These are phyloP conservation scores for Enteromius treurensis DNA, from an alignment of 2,797 vertebrate species.

Conservation along the genomic window DNA sequence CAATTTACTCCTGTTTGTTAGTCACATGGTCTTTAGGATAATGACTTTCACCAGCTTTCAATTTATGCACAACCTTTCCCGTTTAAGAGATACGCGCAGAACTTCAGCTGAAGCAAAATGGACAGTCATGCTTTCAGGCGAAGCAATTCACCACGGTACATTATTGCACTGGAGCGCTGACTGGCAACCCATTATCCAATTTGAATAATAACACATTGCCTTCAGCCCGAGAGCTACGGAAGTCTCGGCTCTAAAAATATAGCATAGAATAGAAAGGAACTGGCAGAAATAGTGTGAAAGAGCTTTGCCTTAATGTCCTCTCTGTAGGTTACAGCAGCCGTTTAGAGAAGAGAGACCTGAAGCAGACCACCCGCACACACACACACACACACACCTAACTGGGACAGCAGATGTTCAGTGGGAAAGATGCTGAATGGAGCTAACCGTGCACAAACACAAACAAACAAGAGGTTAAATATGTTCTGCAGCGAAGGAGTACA, in stretches of 20 bases:
- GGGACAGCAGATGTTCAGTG: constrained; percentile 67
- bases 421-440: constrained; percentile 55
- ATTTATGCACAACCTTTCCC: constrained; percentile 13
- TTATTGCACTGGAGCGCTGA: constrained; percentile 39
- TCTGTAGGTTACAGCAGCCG: constrained; percentile 67
- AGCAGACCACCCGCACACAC: constrained; percentile 55
- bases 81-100: constrained; percentile 19
- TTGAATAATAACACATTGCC: constrained; percentile 59
- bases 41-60: constrained; percentile 6
- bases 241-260: constrained; percentile 34
- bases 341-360: constrained; percentile 58
- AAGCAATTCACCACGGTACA: constrained; percentile 46
- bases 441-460: constrained; percentile 37
- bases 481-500: not conserved
- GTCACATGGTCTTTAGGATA: constrained; percentile 10
- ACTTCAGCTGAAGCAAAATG: constrained; percentile 23
- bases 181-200: constrained; percentile 55
- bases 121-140: constrained; percentile 37
- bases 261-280: constrained; percentile 22
- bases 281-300: constrained; percentile 37
- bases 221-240: constrained; percentile 39
- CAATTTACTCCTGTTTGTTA: constrained; percentile 1
- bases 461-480: constrained; percentile 37
- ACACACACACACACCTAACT: constrained; percentile 57
- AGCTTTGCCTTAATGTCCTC: constrained; percentile 65